Percentiles rank a stretch among this genome's conserved stretches.
phyloP scores from a whole-genome alignment of 1,140 invertebrate species.

The Formica selysi region DNA sequence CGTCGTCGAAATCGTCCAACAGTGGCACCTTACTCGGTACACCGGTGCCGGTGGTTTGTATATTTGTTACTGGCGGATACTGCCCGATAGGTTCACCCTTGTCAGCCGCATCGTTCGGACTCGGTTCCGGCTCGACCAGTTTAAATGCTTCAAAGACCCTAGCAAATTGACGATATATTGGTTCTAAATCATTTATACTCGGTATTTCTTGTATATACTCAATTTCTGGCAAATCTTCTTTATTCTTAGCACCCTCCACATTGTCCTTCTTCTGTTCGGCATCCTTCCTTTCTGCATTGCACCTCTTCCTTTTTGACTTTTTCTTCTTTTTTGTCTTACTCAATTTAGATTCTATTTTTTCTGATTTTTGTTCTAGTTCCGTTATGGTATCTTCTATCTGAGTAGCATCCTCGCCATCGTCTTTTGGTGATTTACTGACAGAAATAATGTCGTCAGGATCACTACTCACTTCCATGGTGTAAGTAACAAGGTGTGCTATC shows the following conservation, averaged over 20 bases:
- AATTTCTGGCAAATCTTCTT: slow-evolving; percentile 85
- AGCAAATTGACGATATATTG: slow-evolving; percentile 95
- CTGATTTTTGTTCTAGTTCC: slow-evolving; percentile 79
- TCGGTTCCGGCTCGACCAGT: slow-evolving; percentile 89
- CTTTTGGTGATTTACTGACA: slow-evolving; percentile 66
- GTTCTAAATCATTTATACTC: slow-evolving; percentile 92
- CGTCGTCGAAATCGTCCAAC: slow-evolving; percentile 90
- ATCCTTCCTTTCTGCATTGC: slow-evolving; percentile 84
- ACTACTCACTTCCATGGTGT: slow-evolving; percentile 91
- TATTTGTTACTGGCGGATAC: slow-evolving; percentile 83
- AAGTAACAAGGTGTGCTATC: too few relatives aligned
- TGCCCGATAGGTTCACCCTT: slow-evolving; percentile 82
- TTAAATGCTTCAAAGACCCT: slow-evolving; percentile 96
- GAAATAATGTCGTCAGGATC: slow-evolving; percentile 84
- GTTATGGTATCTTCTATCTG: slow-evolving; percentile 76
- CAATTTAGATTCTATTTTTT: slow-evolving; percentile 83
- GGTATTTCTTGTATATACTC: slow-evolving; percentile 93
- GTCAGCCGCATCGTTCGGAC: slow-evolving; percentile 82
- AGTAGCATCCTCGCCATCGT: slow-evolving; percentile 78
- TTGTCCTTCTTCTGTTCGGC: slow-evolving; percentile 80
- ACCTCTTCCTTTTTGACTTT: slow-evolving; percentile 91
- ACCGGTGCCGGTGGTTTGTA: slow-evolving; percentile 79
- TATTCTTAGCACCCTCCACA: slow-evolving; percentile 63
- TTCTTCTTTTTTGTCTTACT: slow-evolving; percentile 90
- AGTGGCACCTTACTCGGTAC: slow-evolving; percentile 88